Base-by-base conservation (phyloP, 2,888 invertebrate species). In the Ectemnius cavifrons region DNA sequence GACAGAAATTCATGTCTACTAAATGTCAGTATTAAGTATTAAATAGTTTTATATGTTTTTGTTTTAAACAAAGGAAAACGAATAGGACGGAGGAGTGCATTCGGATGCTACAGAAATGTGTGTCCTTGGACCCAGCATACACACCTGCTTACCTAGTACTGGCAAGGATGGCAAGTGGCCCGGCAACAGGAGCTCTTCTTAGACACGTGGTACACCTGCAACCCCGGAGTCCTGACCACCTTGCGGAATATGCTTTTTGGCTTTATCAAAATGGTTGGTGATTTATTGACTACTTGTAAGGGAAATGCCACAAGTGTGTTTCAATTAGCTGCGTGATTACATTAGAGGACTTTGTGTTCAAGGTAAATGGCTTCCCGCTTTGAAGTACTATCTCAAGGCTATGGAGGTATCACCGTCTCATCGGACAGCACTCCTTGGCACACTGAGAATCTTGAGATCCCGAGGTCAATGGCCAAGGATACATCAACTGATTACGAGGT, bases 171-270 rank as follows among this genome's bases (percentile, higher is more conserved):
- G 91, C 92, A 16, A 92, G 92, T 20, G 93, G 94, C 63, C 89
- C 91, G 2, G 92, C 92, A 60, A 93, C 93, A 62, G 93, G 93
- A 13, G 89, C 91, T 60, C 91, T 95, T 16, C 89, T 95, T 63
- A 92, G 93, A 79, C 93, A 93, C 87, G 93, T 95, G 23, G 92
- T 94, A n/a, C 92, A 93, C 47, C 90, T 96, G 65, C 95, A 95
- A 83, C 94, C 95, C 0, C 91, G 90, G 65, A 94, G 94, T 87
- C 94, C 95, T 84, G 94, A 95, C 84, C 94, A 95, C 85, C 93
- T 94, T 47, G 92, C 95, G 57, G 93, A 95, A 77, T 95, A 95
- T 86, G 95, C 95, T 46, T 93, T 94, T 79, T 96, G 96, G 94
- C 92, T 94, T 28, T 92, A 93, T 73, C 93, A 93, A 71, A 93